phyloP scores from a whole-genome alignment of 2,113 vertebrate genomes.

The Oenanthe melanoleuca region DNA sequence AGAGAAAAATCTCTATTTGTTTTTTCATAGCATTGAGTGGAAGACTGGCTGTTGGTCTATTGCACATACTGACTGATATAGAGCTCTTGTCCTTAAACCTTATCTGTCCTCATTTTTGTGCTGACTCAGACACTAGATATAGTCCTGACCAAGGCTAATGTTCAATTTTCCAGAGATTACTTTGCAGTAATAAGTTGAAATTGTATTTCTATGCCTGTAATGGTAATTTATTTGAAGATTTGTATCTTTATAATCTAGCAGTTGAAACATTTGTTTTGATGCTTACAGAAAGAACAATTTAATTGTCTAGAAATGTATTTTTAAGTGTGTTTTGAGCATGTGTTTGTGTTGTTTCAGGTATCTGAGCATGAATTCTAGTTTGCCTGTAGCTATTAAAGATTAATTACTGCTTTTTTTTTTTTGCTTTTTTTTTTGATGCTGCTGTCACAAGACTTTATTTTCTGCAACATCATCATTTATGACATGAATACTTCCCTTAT shows the following conservation, averaged over 20 bases:
- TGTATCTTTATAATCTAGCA: not conserved
- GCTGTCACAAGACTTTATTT: not conserved
- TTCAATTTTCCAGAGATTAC: constrained; percentile 5
- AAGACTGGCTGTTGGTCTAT: not conserved
- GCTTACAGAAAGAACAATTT: not conserved
- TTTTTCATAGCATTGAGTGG: not conserved
- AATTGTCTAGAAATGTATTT: not conserved
- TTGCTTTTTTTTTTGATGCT: not conserved
- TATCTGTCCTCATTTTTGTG: not conserved
- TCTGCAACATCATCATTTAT: not conserved
- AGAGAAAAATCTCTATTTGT: not conserved
- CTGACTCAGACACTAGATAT: not conserved
- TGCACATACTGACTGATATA: not conserved
- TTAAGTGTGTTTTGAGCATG: not conserved
- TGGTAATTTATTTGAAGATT: constrained; percentile 7
- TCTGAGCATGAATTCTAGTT: not conserved
- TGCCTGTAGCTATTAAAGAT: not conserved
- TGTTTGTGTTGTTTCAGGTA: not conserved
- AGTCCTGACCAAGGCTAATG: not conserved
- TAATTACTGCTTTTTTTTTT: not conserved
- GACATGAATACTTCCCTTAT: not conserved
- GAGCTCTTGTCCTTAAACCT: not conserved
- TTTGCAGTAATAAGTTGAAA: not conserved
- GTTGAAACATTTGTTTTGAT: not conserved
- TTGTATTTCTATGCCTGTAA: not conserved